Conservation (phyloP, 1,140 invertebrate species). For the Danaus melanippus region DNA sequence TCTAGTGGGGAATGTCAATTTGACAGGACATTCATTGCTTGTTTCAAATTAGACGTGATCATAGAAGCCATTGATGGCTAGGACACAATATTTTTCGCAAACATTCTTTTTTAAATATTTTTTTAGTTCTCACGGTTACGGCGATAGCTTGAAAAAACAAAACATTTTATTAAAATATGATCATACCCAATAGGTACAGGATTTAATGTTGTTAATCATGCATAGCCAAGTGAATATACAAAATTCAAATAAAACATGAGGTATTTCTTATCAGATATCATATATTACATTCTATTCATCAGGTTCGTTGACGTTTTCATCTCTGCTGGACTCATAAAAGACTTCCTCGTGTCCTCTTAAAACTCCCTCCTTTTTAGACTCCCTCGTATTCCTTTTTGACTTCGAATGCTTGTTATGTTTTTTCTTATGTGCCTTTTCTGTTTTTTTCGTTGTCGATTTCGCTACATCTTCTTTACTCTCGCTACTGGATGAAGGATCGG, state of each 20-base stretch:
- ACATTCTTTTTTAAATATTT: constrained; percentile 1
- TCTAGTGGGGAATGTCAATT: constrained; percentile 17
- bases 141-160: too few species aligned
- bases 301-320: constrained; percentile 54
- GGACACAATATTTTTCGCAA: constrained; percentile 1
- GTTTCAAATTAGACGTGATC: constrained; percentile 29
- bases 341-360: constrained; percentile 22
- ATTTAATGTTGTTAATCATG: too few species aligned
- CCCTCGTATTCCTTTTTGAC: constrained; percentile 18
- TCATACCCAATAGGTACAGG: too few species aligned
- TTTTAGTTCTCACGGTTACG: constrained; percentile 5
- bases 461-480: constrained; percentile 18
- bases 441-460: constrained; percentile 17
- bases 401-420: constrained; percentile 7
- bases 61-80: constrained; percentile 21
- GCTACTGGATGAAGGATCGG: constrained; percentile 4
- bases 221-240: too few species aligned
- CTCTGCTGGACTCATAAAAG: constrained; percentile 49
- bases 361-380: constrained; percentile 11
- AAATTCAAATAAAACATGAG: not conserved
- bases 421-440: constrained; percentile 21
- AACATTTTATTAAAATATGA: too few species aligned
- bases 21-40: constrained; percentile 22
- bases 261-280: not conserved
- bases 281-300: constrained; percentile 27